A percentile compares a stretch with the other conserved stretches of the same genome.
Conservation (phyloP, 2,797 vertebrate genomes). For the Carcharodon carcharias region DNA sequence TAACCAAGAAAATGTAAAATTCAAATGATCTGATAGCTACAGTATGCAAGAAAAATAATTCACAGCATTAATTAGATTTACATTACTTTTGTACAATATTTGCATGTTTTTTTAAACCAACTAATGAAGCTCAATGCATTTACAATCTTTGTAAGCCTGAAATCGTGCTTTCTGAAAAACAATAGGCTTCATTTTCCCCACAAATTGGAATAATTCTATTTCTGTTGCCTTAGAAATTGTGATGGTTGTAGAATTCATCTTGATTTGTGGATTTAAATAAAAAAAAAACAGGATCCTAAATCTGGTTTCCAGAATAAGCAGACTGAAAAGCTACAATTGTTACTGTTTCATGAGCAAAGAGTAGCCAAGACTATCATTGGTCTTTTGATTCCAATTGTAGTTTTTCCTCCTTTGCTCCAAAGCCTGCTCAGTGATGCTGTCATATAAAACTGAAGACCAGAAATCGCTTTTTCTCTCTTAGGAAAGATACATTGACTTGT, state of each 20-base stretch:
- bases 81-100: not conserved
- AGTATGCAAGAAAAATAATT: not conserved
- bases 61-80: not conserved
- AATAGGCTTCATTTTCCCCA: not conserved
- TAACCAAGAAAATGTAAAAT: not conserved
- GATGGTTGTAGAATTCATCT: not conserved
- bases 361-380: not conserved
- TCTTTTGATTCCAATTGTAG: not conserved
- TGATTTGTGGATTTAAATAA: not conserved
- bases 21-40: not conserved
- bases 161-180: not conserved
- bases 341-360: not conserved
- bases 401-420: not conserved
- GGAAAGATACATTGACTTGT: not conserved
- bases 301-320: not conserved
- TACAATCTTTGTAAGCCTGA: not conserved
- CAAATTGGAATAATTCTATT: not conserved
- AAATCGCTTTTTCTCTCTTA: not conserved
- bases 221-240: not conserved
- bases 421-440: too few relatives aligned
- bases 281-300: not conserved
- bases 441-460: too few relatives aligned
- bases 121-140: not conserved
- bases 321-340: not conserved
- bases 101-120: not conserved